Evolutionary conservation across 2,797 vertebrate genomes (phyloP).

Genomic region (Paguma larvata): DNA sequence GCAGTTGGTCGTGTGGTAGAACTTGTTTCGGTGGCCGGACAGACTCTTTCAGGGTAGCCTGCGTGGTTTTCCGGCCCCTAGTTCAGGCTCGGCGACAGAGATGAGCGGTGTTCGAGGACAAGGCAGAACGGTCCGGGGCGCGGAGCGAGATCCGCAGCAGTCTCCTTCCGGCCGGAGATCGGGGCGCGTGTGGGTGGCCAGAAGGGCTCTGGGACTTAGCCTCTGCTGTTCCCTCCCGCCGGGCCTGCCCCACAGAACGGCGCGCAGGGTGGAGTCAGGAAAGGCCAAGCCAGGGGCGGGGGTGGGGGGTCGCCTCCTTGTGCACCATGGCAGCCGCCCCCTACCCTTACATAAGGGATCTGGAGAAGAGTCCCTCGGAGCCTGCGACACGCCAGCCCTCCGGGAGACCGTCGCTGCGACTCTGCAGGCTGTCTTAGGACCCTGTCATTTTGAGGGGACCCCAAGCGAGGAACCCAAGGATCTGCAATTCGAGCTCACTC

Average conservation of each 20-base stretch:
- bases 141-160: background rate
- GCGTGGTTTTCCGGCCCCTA: background rate
- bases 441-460: background rate
- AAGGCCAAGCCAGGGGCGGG: background rate
- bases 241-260: background rate
- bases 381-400: background rate
- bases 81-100: background rate
- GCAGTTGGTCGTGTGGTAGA: background rate
- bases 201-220: background rate
- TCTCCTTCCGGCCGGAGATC: background rate
- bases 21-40: background rate
- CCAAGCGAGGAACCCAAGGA: background rate
- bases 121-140: background rate
- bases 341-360: background rate
- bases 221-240: background rate
- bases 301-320: fast-evolving
- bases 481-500: background rate
- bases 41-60: fast-evolving
- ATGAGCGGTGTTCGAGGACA: background rate
- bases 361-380: background rate
- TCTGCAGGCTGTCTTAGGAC: background rate
- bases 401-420: background rate
- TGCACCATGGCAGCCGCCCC: fast-evolving
- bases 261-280: background rate
- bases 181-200: fast-evolving